Evolutionary conservation across 2,888 invertebrate species (phyloP).

Genomic region (Plusia festucae): DNA sequence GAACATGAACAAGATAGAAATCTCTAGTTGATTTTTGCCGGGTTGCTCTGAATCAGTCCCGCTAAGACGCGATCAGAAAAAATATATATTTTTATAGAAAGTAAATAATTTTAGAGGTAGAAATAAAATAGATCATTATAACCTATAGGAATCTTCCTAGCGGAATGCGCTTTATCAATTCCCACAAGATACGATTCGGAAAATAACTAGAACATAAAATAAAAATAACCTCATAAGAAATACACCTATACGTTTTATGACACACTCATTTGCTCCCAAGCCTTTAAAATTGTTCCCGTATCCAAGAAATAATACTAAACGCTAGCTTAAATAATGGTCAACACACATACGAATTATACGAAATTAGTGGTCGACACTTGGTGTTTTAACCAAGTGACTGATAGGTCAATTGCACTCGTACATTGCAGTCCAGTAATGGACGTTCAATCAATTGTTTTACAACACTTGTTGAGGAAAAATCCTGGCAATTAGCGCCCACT

Average conservation of each 20-base stretch:
- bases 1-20: neutral
- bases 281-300: constrained; percentile 14
- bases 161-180: neutral
- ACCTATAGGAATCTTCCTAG: neutral
- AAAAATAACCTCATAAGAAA: constrained; percentile 3
- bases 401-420: constrained; percentile 25
- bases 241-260: constrained; percentile 10
- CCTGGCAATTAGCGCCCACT: constrained; percentile 34
- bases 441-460: constrained; percentile 36
- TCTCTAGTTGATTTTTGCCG: neutral
- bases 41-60: neutral
- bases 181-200: neutral
- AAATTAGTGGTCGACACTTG: constrained; percentile 15
- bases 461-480: constrained; percentile 39
- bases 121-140: neutral
- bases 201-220: neutral
- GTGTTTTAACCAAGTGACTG: constrained; percentile 33
- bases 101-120: neutral
- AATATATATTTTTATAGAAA: neutral
- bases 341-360: constrained; percentile 15
- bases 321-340: constrained; percentile 32
- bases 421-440: constrained; percentile 23
- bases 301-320: constrained; percentile 33
- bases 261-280: constrained; percentile 23
- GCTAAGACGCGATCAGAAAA: neutral